Evolutionary conservation across 2,113 vertebrate genomes (phyloP), one percentile per base, ranked within the genome.

Genomic region (Anarrhichthys ocellatus): DNA sequence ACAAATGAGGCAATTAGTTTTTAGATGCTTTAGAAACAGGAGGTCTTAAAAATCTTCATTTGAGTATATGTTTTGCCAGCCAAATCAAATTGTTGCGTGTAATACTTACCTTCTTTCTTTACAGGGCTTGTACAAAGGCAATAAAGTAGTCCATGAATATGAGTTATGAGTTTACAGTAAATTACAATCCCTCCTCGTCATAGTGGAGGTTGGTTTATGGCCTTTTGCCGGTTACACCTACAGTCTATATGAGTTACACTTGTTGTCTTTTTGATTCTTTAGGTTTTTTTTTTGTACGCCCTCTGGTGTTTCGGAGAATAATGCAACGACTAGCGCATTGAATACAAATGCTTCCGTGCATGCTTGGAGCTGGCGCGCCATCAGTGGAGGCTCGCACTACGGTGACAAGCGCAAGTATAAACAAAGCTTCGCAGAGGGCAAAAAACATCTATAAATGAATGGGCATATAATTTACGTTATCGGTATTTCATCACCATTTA

Each of bases 401-500:
- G 10, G 54, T 29, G 13, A 59, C 24, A 59, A 59, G 24, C 24
- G 18, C 24, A 29, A 14, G 24, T 59, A 15, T 14, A 14, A 29
- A 59, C 24, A 59, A 59, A 62, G 48, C 40, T 78, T 14, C 9
- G n/a, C 46, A 50, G 14, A 54, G 6, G n/a, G 18, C 14, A 54
- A 59, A 46, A 20, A 15, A 0, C 29, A 73, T 62, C 13, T 70
- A 42, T 75, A 20, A 29, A 78, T 78, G 14, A 54, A 58, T 73
- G 6, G 67, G 9, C 27, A 52, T 50, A 69, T 73, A 11, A 56
- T 42, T 73, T 10, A 52, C 13, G 70, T 70, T 9, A 29, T 80
- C 13, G 38, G 34, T 61, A 48, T 48, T 3, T 46, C 32, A n/a
- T 84, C 34, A 50, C 7, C 7, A 36, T 73, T 42, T 50, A 63